Conservation (phyloP, 2,888 invertebrate species). For the Plutella xylostella region DNA sequence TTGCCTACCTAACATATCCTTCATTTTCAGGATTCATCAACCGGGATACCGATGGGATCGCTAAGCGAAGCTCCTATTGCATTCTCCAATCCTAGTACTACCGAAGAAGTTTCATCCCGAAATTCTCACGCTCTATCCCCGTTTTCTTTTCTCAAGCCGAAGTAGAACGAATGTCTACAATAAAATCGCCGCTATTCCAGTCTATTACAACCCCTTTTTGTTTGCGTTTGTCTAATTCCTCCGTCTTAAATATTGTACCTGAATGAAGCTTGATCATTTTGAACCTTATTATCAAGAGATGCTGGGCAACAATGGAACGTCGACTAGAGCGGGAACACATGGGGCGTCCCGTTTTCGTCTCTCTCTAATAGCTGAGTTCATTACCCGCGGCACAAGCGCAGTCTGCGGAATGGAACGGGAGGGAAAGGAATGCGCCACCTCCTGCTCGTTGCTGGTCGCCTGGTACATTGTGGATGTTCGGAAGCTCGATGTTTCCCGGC, state of each 20-base stretch:
- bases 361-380: constrained; percentile 37
- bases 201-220: too few species aligned
- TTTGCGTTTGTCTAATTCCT: too few species aligned
- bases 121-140: constrained; percentile 64
- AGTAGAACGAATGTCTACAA: too few species aligned
- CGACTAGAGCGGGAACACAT: constrained; percentile 18
- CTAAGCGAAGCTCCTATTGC: constrained; percentile 22
- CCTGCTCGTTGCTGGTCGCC: constrained; percentile 32
- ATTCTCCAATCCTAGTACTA: constrained; percentile 48
- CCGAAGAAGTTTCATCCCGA: constrained; percentile 65
- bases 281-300: too few species aligned
- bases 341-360: constrained; percentile 47
- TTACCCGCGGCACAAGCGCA: constrained; percentile 37
- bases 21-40: too few species aligned
- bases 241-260: too few species aligned
- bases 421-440: constrained; percentile 42
- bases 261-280: too few species aligned
- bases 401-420: constrained; percentile 26
- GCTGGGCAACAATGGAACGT: background rate
- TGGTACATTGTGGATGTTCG: constrained; percentile 54
- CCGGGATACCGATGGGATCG: background rate
- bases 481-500: constrained; percentile 25
- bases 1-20: background rate
- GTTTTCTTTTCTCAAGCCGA: constrained; percentile 41
- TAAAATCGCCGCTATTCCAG: too few species aligned